Conservation (phyloP, 2,888 invertebrate species). For the Mythimna lalbum region DNA sequence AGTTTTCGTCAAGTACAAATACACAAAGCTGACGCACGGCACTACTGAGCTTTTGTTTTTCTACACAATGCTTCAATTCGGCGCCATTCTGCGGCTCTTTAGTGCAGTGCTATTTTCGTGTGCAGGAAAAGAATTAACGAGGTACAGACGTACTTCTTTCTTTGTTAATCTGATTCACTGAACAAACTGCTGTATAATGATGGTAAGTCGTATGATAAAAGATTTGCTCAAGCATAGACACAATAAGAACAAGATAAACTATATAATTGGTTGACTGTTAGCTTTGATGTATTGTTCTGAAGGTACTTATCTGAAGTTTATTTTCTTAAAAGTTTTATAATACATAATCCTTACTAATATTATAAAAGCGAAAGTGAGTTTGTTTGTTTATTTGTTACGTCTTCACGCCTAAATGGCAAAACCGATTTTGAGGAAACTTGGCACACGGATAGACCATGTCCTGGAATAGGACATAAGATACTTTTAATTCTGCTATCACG, state of each 20-base stretch:
- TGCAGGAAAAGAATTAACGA: background rate
- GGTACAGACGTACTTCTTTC: background rate
- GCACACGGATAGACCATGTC: too few species aligned
- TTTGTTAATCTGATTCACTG: background rate
- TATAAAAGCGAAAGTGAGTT: too few species aligned
- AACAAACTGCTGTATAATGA: constrained; percentile 1
- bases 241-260: background rate
- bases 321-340: background rate
- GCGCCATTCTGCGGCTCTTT: background rate
- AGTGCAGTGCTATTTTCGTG: background rate
- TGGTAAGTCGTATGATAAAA: background rate
- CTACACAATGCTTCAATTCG: background rate
- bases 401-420: too few species aligned
- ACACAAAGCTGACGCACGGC: constrained; percentile 17
- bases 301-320: background rate
- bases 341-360: too few species aligned
- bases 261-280: background rate
- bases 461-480: too few species aligned
- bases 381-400: too few species aligned
- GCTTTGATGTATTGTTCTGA: background rate
- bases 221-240: background rate
- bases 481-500: too few species aligned
- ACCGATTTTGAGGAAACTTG: too few species aligned
- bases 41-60: constrained; percentile 8
- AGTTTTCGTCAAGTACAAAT: constrained; percentile 14